phyloP scores from a whole-genome alignment of 2,888 invertebrate genomes.

The Lissonota sp. region DNA sequence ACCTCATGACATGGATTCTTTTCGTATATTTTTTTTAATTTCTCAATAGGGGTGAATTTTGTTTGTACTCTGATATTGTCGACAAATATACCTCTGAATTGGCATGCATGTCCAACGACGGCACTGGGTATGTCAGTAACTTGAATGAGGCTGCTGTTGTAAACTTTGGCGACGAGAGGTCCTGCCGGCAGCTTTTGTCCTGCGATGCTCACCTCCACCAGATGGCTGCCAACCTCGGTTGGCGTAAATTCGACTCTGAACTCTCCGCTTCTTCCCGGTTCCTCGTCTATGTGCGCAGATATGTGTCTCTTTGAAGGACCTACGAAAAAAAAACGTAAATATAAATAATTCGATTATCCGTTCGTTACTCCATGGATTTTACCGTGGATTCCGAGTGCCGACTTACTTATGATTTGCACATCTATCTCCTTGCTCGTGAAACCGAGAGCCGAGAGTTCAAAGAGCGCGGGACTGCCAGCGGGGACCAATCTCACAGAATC shows the following conservation, averaged over 20 bases:
- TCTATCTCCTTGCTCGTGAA: slow-evolving; percentile 85
- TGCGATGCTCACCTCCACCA: slow-evolving; percentile 95
- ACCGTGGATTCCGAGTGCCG: not conserved
- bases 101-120: slow-evolving; percentile 97
- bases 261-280: slow-evolving; percentile 91
- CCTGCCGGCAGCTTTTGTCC: slow-evolving; percentile 96
- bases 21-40: too few relatives aligned
- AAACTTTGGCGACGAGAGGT: slow-evolving; percentile 96
- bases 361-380: too few relatives aligned
- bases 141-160: slow-evolving; percentile 96
- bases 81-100: slow-evolving; percentile 93
- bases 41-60: too few relatives aligned
- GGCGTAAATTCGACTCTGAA: slow-evolving; percentile 97
- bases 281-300: slow-evolving; percentile 92
- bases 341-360: not conserved
- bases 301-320: slow-evolving; percentile 94
- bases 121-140: slow-evolving; percentile 97
- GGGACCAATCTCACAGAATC: slow-evolving; percentile 96
- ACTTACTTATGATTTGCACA: slow-evolving; percentile 86
- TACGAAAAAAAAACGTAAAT: slow-evolving; percentile 64
- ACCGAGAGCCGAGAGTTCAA: slow-evolving; percentile 92
- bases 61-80: not conserved
- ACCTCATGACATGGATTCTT: too few relatives aligned
- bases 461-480: slow-evolving; percentile 94
- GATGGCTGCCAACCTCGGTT: slow-evolving; percentile 96